These are phyloP conservation scores for Prenolepis imparis DNA, from an alignment of 2,888 invertebrate species.

Conservation along the genomic window DNA sequence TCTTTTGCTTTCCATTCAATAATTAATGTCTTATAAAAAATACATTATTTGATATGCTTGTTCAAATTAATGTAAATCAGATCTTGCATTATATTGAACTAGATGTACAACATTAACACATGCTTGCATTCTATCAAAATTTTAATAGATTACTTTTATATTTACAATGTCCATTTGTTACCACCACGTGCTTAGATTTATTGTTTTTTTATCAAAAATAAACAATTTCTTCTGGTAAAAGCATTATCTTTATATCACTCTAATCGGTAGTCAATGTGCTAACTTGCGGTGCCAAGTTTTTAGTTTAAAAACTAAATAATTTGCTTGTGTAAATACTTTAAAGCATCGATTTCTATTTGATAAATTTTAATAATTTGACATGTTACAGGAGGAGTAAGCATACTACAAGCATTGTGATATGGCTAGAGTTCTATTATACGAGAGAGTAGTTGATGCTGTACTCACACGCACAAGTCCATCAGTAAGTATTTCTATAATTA, in stretches of 20 bases:
- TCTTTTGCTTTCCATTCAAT: neutral
- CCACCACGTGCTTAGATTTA: neutral
- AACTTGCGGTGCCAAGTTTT: neutral
- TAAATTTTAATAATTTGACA: neutral
- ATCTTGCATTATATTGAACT: neutral
- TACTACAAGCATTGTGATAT: conserved; percentile 42
- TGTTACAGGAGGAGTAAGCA: conserved; percentile 11
- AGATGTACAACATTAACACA: neutral
- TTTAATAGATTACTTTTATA: neutral
- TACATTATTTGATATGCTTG: neutral
- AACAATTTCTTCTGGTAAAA: neutral
- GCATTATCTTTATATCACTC: neutral
- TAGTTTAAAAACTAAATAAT: conserved; percentile 3
- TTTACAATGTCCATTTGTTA: neutral
- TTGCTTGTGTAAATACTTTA: neutral
- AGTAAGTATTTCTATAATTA: conserved; percentile 60
- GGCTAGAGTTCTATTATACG: conserved; percentile 69
- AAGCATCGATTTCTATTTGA: neutral
- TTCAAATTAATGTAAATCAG: neutral
- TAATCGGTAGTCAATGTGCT: neutral
- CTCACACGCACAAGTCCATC: neutral
- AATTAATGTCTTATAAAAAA: neutral
- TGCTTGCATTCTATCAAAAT: neutral
- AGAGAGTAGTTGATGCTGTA: conserved; percentile 59
- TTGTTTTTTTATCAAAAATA: neutral